These are phyloP conservation scores for Brachionus sp. DNA, from an alignment of 1,140 invertebrate genomes.

Conservation along the genomic window DNA sequence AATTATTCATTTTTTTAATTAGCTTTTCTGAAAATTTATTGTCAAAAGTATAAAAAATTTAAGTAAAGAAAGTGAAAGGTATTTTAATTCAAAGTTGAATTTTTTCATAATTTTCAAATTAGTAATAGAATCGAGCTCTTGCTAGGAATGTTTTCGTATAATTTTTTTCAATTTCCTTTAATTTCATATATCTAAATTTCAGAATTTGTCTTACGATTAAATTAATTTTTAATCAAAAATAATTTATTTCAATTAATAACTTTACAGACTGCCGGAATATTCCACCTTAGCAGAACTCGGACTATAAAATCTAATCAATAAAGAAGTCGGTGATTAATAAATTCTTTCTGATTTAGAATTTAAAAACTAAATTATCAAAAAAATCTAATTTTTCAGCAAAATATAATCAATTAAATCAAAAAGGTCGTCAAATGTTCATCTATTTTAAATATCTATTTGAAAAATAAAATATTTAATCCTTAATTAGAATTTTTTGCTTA, in stretches of 20 bases:
- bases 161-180: neutral
- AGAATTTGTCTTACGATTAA: neutral
- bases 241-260: neutral
- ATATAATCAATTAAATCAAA: too few species aligned
- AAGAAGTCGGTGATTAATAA: too few species aligned
- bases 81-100: too few species aligned
- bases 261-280: neutral
- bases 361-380: too few species aligned
- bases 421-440: neutral
- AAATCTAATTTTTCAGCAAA: too few species aligned
- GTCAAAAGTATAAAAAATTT: too few species aligned
- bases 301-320: neutral
- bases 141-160: neutral
- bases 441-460: neutral
- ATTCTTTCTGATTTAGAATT: too few species aligned
- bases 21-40: too few species aligned
- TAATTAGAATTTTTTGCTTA: neutral
- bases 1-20: too few species aligned
- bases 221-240: neutral
- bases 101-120: too few species aligned
- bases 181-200: neutral
- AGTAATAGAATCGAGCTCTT: neutral
- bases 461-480: neutral
- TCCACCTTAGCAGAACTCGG: neutral
- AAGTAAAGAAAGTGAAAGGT: too few species aligned